These are phyloP conservation scores for Diorhabda carinulata DNA, from an alignment of 1,140 invertebrate species.

Conservation along the genomic window DNA sequence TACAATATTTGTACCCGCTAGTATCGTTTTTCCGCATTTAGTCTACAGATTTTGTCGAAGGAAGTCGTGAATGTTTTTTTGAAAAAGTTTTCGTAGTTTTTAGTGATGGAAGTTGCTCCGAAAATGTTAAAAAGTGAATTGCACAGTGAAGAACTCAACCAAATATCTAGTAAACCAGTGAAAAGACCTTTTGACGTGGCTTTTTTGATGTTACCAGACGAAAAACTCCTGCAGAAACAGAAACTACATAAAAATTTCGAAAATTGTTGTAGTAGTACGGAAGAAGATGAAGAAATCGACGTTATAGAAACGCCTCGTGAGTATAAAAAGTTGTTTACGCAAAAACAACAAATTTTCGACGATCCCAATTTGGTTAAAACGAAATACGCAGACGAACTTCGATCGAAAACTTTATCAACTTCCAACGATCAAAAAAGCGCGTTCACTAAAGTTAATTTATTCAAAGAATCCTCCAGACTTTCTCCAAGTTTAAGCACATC, in stretches of 20 bases:
- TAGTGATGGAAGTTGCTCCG: conserved; percentile 33
- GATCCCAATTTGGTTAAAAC: conserved; percentile 56
- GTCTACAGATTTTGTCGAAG: conserved; percentile 30
- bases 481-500: conserved; percentile 67
- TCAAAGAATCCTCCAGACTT: conserved; percentile 48
- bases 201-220: conserved; percentile 80
- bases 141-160: conserved; percentile 33
- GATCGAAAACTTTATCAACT: conserved; percentile 27
- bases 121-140: conserved; percentile 39
- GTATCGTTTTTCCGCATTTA: conserved; percentile 47
- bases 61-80: not conserved
- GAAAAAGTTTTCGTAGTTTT: conserved; percentile 39
- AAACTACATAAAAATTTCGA: conserved; percentile 37
- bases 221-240: conserved; percentile 67
- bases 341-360: conserved; percentile 58
- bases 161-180: conserved; percentile 40
- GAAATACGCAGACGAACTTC: conserved; percentile 46
- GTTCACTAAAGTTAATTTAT: conserved; percentile 69
- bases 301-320: conserved; percentile 50
- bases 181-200: conserved; percentile 85
- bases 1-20: conserved; percentile 46
- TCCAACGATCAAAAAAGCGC: conserved; percentile 58
- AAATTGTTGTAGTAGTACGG: conserved; percentile 32
- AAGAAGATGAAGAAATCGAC: conserved; percentile 49
- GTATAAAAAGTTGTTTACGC: conserved; percentile 43